phyloP scores from a whole-genome alignment of 2,888 invertebrate genomes.

The Zele albiditarsus region DNA sequence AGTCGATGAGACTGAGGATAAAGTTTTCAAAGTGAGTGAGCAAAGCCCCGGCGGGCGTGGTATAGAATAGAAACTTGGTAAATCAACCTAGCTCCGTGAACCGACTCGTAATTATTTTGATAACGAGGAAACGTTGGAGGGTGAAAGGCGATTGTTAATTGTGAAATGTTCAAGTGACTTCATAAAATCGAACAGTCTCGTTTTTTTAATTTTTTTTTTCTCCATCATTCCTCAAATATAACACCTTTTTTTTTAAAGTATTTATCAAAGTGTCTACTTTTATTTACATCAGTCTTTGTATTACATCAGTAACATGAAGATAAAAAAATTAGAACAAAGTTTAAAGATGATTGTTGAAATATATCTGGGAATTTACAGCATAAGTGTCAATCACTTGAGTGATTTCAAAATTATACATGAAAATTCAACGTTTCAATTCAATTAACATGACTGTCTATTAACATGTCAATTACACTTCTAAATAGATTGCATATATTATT shows the following conservation, averaged over 20 bases:
- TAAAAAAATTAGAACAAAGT: too few relatives aligned
- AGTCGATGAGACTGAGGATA: constrained; percentile 9
- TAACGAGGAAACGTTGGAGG: constrained; percentile 30
- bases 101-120: constrained; percentile 44
- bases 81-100: constrained; percentile 41
- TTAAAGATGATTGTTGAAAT: too few relatives aligned
- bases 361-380: too few relatives aligned
- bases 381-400: too few relatives aligned
- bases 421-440: too few relatives aligned
- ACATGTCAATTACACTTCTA: too few relatives aligned
- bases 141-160: constrained; percentile 29
- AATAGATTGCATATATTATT: too few relatives aligned
- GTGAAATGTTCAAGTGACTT: constrained; percentile 22
- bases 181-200: neutral
- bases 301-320: too few relatives aligned
- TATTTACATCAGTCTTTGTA: too few relatives aligned
- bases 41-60: constrained; percentile 14
- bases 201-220: neutral
- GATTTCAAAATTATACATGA: too few relatives aligned
- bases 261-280: neutral
- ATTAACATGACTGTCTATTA: too few relatives aligned
- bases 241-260: neutral
- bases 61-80: constrained; percentile 41
- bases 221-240: neutral
- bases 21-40: constrained; percentile 18